Base-by-base conservation (phyloP, 2,797 vertebrate species). In the Anomalospiza imberbis region DNA sequence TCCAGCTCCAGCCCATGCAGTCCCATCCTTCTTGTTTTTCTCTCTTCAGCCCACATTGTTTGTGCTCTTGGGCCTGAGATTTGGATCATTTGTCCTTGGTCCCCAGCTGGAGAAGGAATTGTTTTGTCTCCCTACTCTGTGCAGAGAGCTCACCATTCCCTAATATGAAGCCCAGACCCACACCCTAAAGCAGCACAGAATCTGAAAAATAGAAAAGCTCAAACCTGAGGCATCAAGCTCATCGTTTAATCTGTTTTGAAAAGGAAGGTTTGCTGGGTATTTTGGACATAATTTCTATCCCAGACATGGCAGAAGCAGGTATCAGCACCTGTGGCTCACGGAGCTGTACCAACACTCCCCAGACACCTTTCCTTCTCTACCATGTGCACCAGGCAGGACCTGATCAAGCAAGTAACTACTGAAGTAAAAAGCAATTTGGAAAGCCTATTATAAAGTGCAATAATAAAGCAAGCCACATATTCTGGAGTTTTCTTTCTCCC, bases 201-300 rank as follows among this genome's bases (percentile, higher is more conserved):
- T 34, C 21, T 34, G n/a, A 34, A 25, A 25, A 57, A 14, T 17
- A 34, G 0, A 17, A 3, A 57, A 34, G 55, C 5, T 10, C 7
- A 57, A 57, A 57, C n/a, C 22, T 25, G n/a, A 25, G n/a, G 15
- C 55, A 57, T 11, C 57, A 58, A 26, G 57, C 32, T 54, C 34
- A 13, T 4, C 0, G 0, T 28, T 12, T 4, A 2, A 36, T 32
- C 32, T 13, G 7, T 5, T 61, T 57, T 7, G 15, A 32, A 66
- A 51, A 74, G 13, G 12, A 50, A 47, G 15, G 10, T 12, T 40
- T 74, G 38, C 45, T 61, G 62, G 58, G 7, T 9, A 36, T 36
- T 91, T 12, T 25, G 51, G 62, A 48, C 25, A 42, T 12, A 4
- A 17, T 26, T 66, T 63, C 68, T 45, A 22, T 1, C 24, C 26